Evolutionary conservation across 2,888 invertebrate species (phyloP).

Genomic region (Sturmia bella): DNA sequence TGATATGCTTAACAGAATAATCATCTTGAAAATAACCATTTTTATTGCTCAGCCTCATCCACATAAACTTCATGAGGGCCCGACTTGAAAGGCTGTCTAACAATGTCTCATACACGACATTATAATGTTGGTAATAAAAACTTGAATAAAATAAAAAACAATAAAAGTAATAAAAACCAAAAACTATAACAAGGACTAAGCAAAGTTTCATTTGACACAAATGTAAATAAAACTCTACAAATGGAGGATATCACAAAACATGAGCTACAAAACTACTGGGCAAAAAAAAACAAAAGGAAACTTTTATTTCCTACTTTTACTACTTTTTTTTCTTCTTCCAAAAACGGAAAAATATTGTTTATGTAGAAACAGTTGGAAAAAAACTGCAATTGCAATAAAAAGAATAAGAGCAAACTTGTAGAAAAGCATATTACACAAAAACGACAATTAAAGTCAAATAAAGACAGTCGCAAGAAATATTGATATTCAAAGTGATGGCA

Average conservation of each 20-base stretch:
- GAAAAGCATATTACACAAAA: slow-evolving; percentile 6
- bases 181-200: slow-evolving; percentile 29
- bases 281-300: slow-evolving; percentile 40
- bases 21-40: slow-evolving; percentile 40
- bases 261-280: slow-evolving; percentile 23
- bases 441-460: slow-evolving; percentile 68
- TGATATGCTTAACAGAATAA: slow-evolving; percentile 39
- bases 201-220: slow-evolving; percentile 54
- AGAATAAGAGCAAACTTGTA: slow-evolving; percentile 1
- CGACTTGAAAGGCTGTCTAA: slow-evolving; percentile 66
- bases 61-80: slow-evolving; percentile 46
- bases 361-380: neutral
- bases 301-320: slow-evolving; percentile 46
- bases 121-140: slow-evolving; percentile 65
- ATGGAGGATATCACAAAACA: slow-evolving; percentile 47
- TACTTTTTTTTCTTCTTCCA: neutral
- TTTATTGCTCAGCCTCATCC: slow-evolving; percentile 27
- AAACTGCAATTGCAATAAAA: slow-evolving; percentile 44
- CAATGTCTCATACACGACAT: slow-evolving; percentile 63
- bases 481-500: slow-evolving; percentile 28
- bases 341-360: slow-evolving; percentile 11
- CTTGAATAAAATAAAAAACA: slow-evolving; percentile 47
- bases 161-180: slow-evolving; percentile 17
- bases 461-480: slow-evolving; percentile 55
- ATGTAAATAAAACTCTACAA: slow-evolving; percentile 61